phyloP scores from a whole-genome alignment of 2,797 vertebrate genomes.

The Callimico goeldii region DNA sequence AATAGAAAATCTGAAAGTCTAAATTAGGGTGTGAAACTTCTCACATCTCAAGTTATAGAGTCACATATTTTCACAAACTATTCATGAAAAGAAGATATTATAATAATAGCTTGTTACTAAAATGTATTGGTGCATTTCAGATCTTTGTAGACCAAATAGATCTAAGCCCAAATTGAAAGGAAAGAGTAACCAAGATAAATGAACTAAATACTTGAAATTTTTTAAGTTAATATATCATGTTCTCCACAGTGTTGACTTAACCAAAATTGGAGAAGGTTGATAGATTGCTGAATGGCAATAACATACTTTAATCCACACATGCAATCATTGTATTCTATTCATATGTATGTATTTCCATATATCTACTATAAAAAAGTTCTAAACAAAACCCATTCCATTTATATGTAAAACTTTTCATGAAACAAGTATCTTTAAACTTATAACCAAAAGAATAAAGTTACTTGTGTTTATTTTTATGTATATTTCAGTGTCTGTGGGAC shows the following conservation, averaged over 20 bases:
- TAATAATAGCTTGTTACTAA: conserved; percentile 16
- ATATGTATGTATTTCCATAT: not conserved
- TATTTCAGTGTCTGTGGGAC: not conserved
- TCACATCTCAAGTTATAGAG: not conserved
- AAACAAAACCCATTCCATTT: not conserved
- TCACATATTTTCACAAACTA: conserved; percentile 37
- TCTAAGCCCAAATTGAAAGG: not conserved
- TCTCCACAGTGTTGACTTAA: not conserved
- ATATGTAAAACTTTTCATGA: not conserved
- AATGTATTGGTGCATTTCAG: not conserved
- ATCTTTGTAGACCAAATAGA: not conserved
- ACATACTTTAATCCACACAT: not conserved
- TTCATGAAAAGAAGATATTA: not conserved
- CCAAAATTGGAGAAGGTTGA: not conserved
- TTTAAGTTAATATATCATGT: not conserved
- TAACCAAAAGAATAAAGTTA: not conserved
- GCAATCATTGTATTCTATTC: not conserved
- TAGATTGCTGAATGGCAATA: not conserved
- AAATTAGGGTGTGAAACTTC: conserved; percentile 42
- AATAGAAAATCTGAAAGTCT: conserved; percentile 20
- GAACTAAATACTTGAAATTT: not conserved
- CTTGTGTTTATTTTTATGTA: not conserved
- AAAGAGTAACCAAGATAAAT: not conserved
- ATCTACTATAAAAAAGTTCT: not conserved
- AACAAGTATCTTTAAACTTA: not conserved